Conservation (phyloP, 2,888 invertebrate genomes). For the Phyllotreta cruciferae region DNA sequence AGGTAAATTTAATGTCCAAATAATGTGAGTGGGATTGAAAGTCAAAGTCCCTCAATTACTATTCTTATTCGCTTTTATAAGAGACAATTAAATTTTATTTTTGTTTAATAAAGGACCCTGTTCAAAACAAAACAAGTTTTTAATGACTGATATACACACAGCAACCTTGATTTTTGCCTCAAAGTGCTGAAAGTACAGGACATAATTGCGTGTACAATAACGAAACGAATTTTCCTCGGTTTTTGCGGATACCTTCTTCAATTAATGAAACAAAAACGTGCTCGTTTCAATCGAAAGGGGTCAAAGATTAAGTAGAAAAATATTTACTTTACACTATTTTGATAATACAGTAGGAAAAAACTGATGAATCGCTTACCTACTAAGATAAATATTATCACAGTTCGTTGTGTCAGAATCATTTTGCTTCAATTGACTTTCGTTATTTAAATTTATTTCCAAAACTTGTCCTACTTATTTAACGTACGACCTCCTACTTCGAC, state of each 20-base stretch:
- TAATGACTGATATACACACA: not conserved
- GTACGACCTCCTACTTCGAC: too few species aligned
- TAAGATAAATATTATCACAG: slow-evolving; percentile 29
- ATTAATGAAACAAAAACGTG: not conserved
- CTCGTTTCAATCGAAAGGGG: slow-evolving; percentile 17
- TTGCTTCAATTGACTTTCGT: not conserved
- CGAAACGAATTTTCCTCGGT: not conserved
- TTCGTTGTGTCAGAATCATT: slow-evolving; percentile 22
- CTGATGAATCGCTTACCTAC: slow-evolving; percentile 21
- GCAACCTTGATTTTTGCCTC: slow-evolving; percentile 5
- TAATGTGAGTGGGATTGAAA: too few species aligned
- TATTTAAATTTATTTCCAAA: too few species aligned
- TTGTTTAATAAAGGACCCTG: not conserved
- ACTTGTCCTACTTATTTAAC: too few species aligned
- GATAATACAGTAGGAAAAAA: not conserved
- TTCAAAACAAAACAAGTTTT: slow-evolving; percentile 10
- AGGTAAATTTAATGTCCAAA: too few species aligned
- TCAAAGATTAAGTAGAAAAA: slow-evolving; percentile 28
- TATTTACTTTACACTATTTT: not conserved
- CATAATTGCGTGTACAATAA: not conserved
- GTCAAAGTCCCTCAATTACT: slow-evolving; percentile 2
- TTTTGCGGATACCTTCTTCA: not conserved
- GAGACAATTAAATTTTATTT: slow-evolving; percentile 6
- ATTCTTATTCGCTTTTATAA: not conserved
- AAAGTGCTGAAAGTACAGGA: not conserved